These are phyloP conservation scores for Agrochola lota DNA, from an alignment of 2,888 invertebrate species.

Conservation along the genomic window DNA sequence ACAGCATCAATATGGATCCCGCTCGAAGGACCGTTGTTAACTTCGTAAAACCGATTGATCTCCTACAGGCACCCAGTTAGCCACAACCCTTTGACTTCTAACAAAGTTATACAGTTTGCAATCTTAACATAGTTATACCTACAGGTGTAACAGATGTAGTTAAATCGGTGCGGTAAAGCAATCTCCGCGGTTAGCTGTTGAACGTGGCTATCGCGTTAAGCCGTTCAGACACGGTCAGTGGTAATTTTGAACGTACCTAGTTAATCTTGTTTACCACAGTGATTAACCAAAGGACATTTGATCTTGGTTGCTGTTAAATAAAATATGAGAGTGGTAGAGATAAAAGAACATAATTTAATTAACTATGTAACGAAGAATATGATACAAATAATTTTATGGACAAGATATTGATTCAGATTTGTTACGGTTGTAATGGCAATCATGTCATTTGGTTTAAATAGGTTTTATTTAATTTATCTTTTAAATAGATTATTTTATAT, in stretches of 20 bases:
- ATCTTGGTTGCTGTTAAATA: background rate
- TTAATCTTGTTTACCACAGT: slow-evolving; percentile 28
- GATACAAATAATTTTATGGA: background rate
- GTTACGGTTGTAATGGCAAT: too few species aligned
- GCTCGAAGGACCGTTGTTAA: slow-evolving; percentile 9
- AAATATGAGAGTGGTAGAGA: background rate
- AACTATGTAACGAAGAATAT: background rate
- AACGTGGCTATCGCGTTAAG: slow-evolving; percentile 11
- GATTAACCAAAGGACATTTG: background rate
- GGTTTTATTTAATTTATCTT: too few species aligned
- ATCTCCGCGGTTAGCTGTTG: slow-evolving; percentile 34
- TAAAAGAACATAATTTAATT: background rate
- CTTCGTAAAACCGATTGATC: slow-evolving; percentile 15
- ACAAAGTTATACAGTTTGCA: slow-evolving; percentile 27
- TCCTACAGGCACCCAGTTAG: slow-evolving; percentile 3
- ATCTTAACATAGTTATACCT: slow-evolving; percentile 36
- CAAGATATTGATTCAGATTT: too few species aligned
- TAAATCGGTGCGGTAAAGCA: slow-evolving; percentile 32
- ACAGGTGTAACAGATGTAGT: slow-evolving; percentile 32
- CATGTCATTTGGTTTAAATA: too few species aligned
- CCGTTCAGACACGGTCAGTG: background rate
- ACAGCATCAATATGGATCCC: background rate
- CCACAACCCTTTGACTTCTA: slow-evolving; percentile 33
- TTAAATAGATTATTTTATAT: too few species aligned
- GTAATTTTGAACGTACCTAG: background rate